Evolutionary conservation across 2,888 invertebrate species (phyloP).

Genomic region (Petrophora chlorosata): DNA sequence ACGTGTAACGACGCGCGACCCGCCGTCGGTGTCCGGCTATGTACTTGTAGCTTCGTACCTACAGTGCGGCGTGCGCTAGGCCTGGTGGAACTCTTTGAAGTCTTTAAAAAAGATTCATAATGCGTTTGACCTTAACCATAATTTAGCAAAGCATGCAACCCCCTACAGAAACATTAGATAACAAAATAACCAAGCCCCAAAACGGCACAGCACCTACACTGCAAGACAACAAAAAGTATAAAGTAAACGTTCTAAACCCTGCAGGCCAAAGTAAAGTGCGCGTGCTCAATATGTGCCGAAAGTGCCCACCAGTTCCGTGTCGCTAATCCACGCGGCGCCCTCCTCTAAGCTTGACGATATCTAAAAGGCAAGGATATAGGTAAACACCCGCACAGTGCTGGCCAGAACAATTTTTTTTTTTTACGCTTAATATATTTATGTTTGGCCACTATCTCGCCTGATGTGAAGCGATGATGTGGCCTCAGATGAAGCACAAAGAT

Average conservation of each 20-base stretch:
- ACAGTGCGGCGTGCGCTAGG: no score
- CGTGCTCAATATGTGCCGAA: constrained; percentile 61
- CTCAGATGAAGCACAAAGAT: no score
- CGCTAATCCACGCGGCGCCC: constrained; percentile 76
- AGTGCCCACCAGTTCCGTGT: constrained; percentile 77
- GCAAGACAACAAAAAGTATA: constrained; percentile 34
- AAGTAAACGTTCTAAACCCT: constrained; percentile 45
- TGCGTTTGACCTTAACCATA: no score
- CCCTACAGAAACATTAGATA: background rate
- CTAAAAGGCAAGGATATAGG: constrained; percentile 47
- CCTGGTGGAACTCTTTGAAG: no score
- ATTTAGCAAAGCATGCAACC: no score
- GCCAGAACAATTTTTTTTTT: background rate
- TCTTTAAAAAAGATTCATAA: no score
- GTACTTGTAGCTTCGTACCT: no score
- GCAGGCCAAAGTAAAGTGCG: constrained; percentile 43
- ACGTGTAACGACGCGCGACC: no score
- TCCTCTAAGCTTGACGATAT: constrained; percentile 77
- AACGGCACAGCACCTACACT: constrained; percentile 7
- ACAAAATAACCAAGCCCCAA: constrained; percentile 5
- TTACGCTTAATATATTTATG: no score
- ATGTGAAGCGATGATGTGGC: no score
- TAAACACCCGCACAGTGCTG: constrained; percentile 1
- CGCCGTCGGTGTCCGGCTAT: no score
- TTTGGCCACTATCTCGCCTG: no score